A percentile compares a stretch with the other conserved stretches of the same genome.
Evolutionary conservation across 2,113 vertebrate species (phyloP).

Genomic region (Eulemur macaco): DNA sequence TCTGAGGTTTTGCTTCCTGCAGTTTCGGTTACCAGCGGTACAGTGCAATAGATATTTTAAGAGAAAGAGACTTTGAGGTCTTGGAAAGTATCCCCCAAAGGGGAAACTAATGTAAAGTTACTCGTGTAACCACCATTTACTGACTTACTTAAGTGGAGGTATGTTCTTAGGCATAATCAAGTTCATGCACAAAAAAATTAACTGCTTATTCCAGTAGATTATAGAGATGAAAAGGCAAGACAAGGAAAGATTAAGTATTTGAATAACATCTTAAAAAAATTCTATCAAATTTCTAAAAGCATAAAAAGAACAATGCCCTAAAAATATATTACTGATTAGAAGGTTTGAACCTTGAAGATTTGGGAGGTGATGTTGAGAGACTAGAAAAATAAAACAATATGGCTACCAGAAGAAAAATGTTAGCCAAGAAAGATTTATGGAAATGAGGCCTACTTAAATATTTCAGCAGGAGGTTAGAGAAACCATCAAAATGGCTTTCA

Average conservation of each 20-base stretch:
- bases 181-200: slow-evolving; percentile 43
- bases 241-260: slow-evolving; percentile 47
- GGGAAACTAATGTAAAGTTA: neutral
- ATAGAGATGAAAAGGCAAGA: slow-evolving; percentile 50
- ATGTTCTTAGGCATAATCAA: neutral
- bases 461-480: neutral
- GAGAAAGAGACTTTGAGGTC: too few relatives aligned
- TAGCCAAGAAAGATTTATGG: neutral
- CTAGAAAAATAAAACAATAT: slow-evolving; percentile 17
- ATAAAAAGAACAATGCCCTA: slow-evolving; percentile 17
- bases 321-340: slow-evolving; percentile 53
- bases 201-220: slow-evolving; percentile 53
- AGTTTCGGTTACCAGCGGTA: too few relatives aligned
- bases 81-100: neutral
- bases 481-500: slow-evolving; percentile 33
- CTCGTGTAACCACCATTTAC: neutral
- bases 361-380: neutral
- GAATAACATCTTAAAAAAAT: slow-evolving; percentile 24
- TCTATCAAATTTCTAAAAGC: slow-evolving; percentile 17
- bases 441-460: slow-evolving; percentile 6
- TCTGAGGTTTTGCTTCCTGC: too few relatives aligned
- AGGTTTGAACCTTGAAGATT: slow-evolving; percentile 3
- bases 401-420: neutral
- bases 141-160: slow-evolving; percentile 14
- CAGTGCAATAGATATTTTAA: too few relatives aligned